Conservation (phyloP, 1,140 invertebrate species). For the Augochlora pura region DNA sequence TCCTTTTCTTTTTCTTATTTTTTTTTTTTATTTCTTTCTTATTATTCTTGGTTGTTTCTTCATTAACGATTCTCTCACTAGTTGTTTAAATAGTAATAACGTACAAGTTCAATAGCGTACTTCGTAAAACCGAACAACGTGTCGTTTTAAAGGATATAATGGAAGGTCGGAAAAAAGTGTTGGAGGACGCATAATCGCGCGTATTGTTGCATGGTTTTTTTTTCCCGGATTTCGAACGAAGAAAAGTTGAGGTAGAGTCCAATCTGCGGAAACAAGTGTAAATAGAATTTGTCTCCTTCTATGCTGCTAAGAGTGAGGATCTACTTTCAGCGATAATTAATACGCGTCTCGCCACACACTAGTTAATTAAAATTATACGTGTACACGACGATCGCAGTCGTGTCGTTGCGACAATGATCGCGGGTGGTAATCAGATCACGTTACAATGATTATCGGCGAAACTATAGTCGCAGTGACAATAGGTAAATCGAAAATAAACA, state of each 20-base stretch:
- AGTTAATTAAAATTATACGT: conserved; percentile 73
- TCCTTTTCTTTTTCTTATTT: conserved; percentile 26
- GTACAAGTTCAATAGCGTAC: neutral
- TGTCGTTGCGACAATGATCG: conserved; percentile 65
- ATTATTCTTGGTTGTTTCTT: too few relatives aligned
- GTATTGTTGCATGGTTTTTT: conserved; percentile 25
- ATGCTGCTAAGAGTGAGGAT: conserved; percentile 76
- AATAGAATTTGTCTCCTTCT: conserved; percentile 39
- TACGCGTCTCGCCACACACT: conserved; percentile 53
- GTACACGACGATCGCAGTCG: conserved; percentile 63
- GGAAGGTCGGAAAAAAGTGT: conserved; percentile 36
- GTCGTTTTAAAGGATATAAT: conserved; percentile 17
- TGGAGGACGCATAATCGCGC: conserved; percentile 31
- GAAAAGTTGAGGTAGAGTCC: conserved; percentile 77
- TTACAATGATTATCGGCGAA: conserved; percentile 59
- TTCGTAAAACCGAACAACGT: conserved; percentile 34
- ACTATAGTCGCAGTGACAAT: conserved; percentile 50
- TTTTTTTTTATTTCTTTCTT: neutral
- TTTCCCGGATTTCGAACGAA: conserved; percentile 43
- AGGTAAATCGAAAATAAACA: conserved; percentile 68
- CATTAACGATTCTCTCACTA: conserved; percentile 47
- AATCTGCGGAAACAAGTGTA: conserved; percentile 73
- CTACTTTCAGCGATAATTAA: conserved; percentile 74
- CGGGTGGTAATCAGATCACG: conserved; percentile 60
- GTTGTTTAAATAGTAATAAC: conserved; percentile 29